These are phyloP conservation scores for Lithophane semibrunnea DNA, from an alignment of 2,888 invertebrate species.

Conservation along the genomic window DNA sequence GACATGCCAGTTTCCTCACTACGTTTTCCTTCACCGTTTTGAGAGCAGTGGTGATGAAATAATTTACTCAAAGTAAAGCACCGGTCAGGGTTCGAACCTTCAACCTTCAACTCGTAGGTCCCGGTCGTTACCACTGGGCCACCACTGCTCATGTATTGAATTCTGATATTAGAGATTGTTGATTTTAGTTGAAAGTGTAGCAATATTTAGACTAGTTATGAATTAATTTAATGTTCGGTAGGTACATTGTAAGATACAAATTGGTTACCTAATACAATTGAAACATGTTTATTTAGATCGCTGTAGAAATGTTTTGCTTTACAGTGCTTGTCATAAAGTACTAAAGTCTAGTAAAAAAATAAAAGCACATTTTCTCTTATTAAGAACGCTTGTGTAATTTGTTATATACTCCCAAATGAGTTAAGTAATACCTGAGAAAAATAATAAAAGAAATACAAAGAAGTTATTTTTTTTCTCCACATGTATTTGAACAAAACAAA, in stretches of 20 bases:
- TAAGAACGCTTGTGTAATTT: neutral
- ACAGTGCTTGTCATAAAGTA: neutral
- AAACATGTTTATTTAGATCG: neutral
- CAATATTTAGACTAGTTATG: neutral
- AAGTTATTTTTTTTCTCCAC: too few species aligned
- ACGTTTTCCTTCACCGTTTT: too few species aligned
- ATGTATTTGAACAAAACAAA: too few species aligned
- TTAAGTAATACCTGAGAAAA: neutral
- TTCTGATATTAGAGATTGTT: constrained; percentile 6
- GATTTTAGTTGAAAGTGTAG: neutral
- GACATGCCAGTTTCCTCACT: too few species aligned
- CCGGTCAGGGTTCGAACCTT: too few species aligned
- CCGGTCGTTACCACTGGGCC: too few species aligned
- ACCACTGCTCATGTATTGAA: neutral
- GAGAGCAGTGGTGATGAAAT: too few species aligned
- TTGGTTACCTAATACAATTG: neutral
- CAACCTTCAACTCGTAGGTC: too few species aligned
- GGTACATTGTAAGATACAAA: constrained; percentile 12
- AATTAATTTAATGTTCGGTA: constrained; percentile 1
- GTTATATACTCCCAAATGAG: neutral
- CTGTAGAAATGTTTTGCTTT: neutral
- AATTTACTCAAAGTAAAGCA: too few species aligned
- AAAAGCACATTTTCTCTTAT: neutral
- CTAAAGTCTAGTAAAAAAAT: neutral
- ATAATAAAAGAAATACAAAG: too few species aligned